Percentiles rank a stretch among this genome's conserved stretches.
phyloP scores from a whole-genome alignment of 2,888 invertebrate genomes.

The Agriopis marginaria region DNA sequence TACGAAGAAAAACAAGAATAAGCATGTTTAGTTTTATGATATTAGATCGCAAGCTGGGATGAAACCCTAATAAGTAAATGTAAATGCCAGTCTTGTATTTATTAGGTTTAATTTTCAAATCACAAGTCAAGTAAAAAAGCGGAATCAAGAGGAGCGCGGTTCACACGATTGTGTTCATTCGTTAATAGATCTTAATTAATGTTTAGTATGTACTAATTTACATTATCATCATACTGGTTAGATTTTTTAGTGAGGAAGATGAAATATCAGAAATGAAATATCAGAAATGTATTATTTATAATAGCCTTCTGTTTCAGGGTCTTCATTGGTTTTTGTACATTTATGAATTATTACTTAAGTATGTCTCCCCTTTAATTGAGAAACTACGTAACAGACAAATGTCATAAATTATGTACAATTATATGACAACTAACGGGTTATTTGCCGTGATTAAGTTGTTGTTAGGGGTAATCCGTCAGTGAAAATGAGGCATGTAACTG shows the following conservation, averaged over 20 bases:
- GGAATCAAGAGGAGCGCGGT: slow-evolving; percentile 29
- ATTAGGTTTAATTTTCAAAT: background rate
- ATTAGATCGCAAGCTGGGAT: background rate
- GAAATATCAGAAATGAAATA: slow-evolving; percentile 20
- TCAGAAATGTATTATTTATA: slow-evolving; percentile 11
- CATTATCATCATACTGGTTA: slow-evolving; percentile 27
- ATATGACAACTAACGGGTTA: too few relatives aligned
- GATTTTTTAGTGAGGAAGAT: slow-evolving; percentile 41
- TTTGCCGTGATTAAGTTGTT: too few relatives aligned
- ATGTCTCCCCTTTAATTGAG: too few relatives aligned
- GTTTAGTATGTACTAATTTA: slow-evolving; percentile 23
- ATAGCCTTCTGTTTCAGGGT: slow-evolving; percentile 17
- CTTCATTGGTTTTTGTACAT: slow-evolving; percentile 7
- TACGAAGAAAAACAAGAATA: background rate
- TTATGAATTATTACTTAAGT: too few relatives aligned
- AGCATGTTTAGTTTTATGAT: background rate
- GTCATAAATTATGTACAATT: too few relatives aligned
- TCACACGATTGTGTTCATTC: slow-evolving; percentile 29
- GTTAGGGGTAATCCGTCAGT: too few relatives aligned
- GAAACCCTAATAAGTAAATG: background rate
- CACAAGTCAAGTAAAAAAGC: slow-evolving; percentile 16
- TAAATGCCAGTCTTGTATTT: background rate
- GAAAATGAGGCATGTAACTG: too few relatives aligned
- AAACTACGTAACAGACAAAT: too few relatives aligned
- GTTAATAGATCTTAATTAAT: slow-evolving; percentile 30